Conservation (phyloP, 2,797 vertebrate species). For the Octomys mimax region DNA sequence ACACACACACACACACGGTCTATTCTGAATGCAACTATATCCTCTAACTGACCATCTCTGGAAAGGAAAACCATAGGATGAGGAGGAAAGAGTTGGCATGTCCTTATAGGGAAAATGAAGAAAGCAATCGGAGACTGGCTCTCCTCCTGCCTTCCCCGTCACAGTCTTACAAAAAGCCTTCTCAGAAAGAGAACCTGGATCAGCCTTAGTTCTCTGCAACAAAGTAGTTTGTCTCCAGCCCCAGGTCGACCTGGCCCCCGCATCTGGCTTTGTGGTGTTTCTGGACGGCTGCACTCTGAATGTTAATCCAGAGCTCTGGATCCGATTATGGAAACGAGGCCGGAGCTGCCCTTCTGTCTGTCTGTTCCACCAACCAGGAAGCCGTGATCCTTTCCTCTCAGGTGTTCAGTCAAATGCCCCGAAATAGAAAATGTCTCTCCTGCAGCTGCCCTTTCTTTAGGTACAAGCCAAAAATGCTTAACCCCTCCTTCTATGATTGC, state of each 20-base stretch:
- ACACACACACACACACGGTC: no score
- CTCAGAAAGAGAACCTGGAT: neutral
- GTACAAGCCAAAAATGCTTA: neutral
- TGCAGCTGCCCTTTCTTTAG: neutral
- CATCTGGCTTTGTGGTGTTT: neutral
- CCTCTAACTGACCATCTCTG: conserved; percentile 1
- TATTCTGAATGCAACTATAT: neutral
- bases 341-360: neutral
- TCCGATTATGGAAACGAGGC: neutral
- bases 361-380: conserved; percentile 35
- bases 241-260: neutral
- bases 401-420: conserved; percentile 58
- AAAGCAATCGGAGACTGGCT: neutral
- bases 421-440: conserved; percentile 51
- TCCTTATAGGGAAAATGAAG: neutral
- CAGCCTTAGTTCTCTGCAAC: neutral
- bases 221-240: neutral
- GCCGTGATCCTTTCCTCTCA: neutral
- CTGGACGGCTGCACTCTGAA: conserved; percentile 29
- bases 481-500: neutral
- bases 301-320: neutral
- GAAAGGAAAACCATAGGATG: neutral
- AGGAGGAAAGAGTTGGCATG: neutral
- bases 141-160: neutral
- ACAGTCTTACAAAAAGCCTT: neutral